Base-by-base conservation (phyloP, 2,888 invertebrate genomes). In the Lithophane socia region DNA sequence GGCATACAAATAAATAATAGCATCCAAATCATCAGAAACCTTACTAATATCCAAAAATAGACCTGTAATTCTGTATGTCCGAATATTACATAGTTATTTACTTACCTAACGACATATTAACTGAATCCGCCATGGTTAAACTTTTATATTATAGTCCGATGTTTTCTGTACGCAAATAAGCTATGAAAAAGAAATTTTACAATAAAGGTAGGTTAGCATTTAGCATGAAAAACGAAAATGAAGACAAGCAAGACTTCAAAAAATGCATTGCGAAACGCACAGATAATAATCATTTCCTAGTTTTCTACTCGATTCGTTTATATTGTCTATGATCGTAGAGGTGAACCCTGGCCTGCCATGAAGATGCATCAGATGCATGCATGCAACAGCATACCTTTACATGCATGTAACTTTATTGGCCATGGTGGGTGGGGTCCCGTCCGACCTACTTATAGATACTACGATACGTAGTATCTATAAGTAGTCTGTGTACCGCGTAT, bases 71-170 rank as follows among this genome's bases (percentile, higher is more conserved):
- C 63, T 49, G 68, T 56, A 56, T 29, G n/a, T 58, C 65, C 47
- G 9, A 69, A 21, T 58, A 64, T 13, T 21, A 72, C 37, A 8
- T 63, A 21, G 16, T 24, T n/a, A 68, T 75, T 69, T 80, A 84
- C 94, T 93, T 93, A 96, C 96, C 96, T 75, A 96, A 87, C 77
- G 96, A 95, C 95, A 96, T 95, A 91, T 96, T 95, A 24, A 95
- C 93, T 42, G 95, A 91, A 89, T 96, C 96, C 54, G 93, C 91
- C 96, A 96, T 96, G 65, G 88, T 69, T 54, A 58, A 29, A 8
- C 13, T 76, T 58, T 42, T 52, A 12, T 58, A 63, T 16, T 65
- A 37, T 16, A 42, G 4, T 49, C 47, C n/a, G 5, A 24, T 72
- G 18, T 44, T 63, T 52, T 49, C 18, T 47, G 21, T 63, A 63